A percentile compares a stretch with the other conserved stretches of the same genome.
These are phyloP conservation scores for Eledone cirrhosa DNA, from an alignment of 2,888 invertebrate genomes.

Conservation along the genomic window DNA sequence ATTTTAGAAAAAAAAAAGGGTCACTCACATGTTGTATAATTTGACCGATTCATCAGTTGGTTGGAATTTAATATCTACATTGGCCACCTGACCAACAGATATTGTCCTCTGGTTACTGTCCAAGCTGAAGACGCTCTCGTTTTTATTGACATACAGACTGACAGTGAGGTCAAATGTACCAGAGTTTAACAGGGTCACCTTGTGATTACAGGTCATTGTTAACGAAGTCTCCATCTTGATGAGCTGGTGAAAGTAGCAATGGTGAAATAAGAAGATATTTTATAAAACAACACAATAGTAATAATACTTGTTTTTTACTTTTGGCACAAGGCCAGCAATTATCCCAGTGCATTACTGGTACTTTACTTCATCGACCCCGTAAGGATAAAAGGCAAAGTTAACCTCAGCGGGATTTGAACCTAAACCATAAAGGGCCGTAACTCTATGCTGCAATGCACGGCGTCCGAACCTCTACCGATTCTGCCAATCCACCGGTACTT, in stretches of 20 bases:
- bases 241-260: neutral
- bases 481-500: too few relatives aligned
- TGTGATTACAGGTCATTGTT: neutral
- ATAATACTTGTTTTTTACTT: too few relatives aligned
- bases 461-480: too few relatives aligned
- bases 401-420: too few relatives aligned
- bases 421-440: too few relatives aligned
- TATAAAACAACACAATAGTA: neutral
- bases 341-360: too few relatives aligned
- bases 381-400: too few relatives aligned
- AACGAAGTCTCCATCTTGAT: slow-evolving; percentile 10
- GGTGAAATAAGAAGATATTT: neutral
- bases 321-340: too few relatives aligned
- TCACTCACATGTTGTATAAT: slow-evolving; percentile 8
- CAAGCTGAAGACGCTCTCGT: neutral
- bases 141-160: neutral
- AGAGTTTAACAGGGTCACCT: neutral
- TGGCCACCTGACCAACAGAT: neutral
- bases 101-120: neutral
- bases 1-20: neutral
- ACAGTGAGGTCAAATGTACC: neutral
- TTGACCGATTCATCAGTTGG: neutral
- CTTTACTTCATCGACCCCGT: too few relatives aligned
- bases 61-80: neutral
- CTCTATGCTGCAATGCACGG: too few relatives aligned